Percentiles rank a stretch among this genome's conserved stretches.
Conservation (phyloP, 2,888 invertebrate genomes). For the Sinotaia quadrata region DNA sequence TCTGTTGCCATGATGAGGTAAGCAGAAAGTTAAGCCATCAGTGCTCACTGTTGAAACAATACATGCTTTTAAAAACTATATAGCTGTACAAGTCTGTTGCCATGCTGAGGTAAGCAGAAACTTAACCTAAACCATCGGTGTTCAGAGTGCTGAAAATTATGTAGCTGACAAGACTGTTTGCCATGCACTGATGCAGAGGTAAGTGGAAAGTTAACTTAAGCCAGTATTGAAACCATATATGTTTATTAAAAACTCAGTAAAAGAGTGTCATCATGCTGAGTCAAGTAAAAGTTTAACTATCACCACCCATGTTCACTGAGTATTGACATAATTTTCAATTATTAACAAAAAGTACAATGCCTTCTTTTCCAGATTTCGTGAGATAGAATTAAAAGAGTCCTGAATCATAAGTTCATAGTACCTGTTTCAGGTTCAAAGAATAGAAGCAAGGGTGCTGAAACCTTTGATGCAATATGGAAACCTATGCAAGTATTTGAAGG, state of each 20-base stretch:
- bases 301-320: too few species aligned
- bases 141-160: not conserved
- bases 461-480: conserved; percentile 84
- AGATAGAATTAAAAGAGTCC: too few species aligned
- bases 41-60: conserved; percentile 77
- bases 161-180: not conserved
- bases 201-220: not conserved
- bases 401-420: not conserved
- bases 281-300: too few species aligned
- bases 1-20: conserved; percentile 79
- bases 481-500: conserved; percentile 83
- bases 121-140: not conserved
- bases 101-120: conserved; percentile 67
- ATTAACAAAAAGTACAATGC: too few species aligned
- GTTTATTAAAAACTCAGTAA: too few species aligned
- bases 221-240: too few species aligned
- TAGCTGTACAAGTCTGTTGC: conserved; percentile 86
- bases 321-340: too few species aligned
- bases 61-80: conserved; percentile 81
- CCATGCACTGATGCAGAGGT: not conserved
- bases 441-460: conserved; percentile 83
- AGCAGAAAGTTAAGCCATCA: not conserved
- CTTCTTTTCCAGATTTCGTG: not conserved
- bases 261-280: too few species aligned
- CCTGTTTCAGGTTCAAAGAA: conserved; percentile 77